Evolutionary conservation across 2,797 vertebrate genomes (phyloP), one percentile per base, ranked within the genome.

Genomic region (Rhyacichthys aspro): DNA sequence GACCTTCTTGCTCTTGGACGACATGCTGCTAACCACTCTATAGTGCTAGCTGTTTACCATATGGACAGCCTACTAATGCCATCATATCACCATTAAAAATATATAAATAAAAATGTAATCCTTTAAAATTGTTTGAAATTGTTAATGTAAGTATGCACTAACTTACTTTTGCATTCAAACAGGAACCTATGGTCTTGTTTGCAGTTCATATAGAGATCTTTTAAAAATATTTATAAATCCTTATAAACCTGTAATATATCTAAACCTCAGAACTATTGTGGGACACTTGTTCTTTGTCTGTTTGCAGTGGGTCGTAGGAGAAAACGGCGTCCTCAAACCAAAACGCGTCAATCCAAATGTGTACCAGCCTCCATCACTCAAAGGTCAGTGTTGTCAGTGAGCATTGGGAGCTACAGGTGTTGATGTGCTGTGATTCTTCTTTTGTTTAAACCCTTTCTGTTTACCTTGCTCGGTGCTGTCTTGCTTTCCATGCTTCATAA

Each of bases 291-390:
- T 33, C 14, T 39, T 17, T 70, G 32, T 74, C 1, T 55, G 41
- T 43, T 10, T 66, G 34, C 90, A 98, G 96, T 96, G 95, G 91
- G 90, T 94, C 1, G 91, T 95, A 0, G 96, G 95, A 17, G 97
- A 98, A 76, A 95, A 96, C n/a, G 95, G 95, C 15, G 91, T 96
- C 66, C 93, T 95, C 23, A 98, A 96, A 89, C 94, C 96, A 69
- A 98, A 96, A 86, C 94, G 94, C 81, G 73, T 94, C 82, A 95
- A 94, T 76, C 94, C 94, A 55, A 94, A 93, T 66, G 92, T 93
- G 81, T 98, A 98, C 68, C 96, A 96, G 1, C 97, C 97, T 0
- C 97, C 97, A 17, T 98, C 97, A 32, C 94, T 98, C 81, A 98
- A 94, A 98, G 97, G 96, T 98, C 90, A 15, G 81, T 72, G 43